Base-by-base conservation (phyloP, 2,113 vertebrate genomes). In the Mirza zaza region DNA sequence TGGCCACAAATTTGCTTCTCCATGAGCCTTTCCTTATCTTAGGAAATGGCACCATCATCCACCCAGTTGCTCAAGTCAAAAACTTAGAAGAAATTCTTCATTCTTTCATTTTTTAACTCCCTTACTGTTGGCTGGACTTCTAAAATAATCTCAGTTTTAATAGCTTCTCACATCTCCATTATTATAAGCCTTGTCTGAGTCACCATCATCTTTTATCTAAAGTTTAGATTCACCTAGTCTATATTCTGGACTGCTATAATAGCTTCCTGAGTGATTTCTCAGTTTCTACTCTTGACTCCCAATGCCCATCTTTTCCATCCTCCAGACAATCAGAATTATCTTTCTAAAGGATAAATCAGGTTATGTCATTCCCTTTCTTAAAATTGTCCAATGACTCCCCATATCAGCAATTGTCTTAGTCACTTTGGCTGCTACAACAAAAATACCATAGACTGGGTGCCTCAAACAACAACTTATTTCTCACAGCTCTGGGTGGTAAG, bases 101-200 rank as follows among this genome's bases (percentile, higher is more conserved):
- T 87, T 91, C 6, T 80, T 67, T 36, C 68, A 17, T 76, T 83
- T 91, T 77, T 73, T 76, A 86, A 39, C 8, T 1, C 36, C 50
- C 9, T 71, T 14, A 90, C n/a, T 65, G 4, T 88, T 82, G 67
- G 52, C 45, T 88, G 1, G 36, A 90, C 42, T 57, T 86, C 25
- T 96, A 80, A 92, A 95, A 59, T 80, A 89, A 80, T 50, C 63
- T 29, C 39, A 81, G 27, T 75, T 68, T 79, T 81, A 91, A 84
- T 32, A 2, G 77, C 34, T 92, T 77, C 83, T 96, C n/a, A 71
- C 21, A 57, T 55, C 7, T 83, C 77, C 42, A 71, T 83, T 92
- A 92, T 36, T 65, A 55, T 79, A 83, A 92, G n/a, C 77, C 32
- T 70, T 55, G 17, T 63, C 45, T 12, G 76, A 96, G 17, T 0